Base-by-base conservation (phyloP, 53 echinoderm and acorn worm genomes). In the Holothuria scabra region DNA sequence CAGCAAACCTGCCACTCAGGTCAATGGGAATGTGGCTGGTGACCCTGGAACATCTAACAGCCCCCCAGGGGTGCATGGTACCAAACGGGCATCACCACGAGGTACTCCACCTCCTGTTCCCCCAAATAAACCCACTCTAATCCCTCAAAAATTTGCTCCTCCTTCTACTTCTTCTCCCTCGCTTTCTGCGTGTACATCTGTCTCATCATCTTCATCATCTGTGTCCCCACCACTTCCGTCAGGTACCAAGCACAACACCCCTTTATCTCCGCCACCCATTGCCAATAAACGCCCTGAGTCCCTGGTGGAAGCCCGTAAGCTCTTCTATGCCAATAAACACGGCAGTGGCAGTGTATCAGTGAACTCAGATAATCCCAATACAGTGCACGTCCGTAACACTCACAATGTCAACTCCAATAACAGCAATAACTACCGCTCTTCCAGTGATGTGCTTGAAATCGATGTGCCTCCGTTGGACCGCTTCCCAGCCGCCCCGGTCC, bases 71-170 rank as follows among this genome's bases (percentile, higher is more conserved):
- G 33, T 34, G 60, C 80, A 80, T 33, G 80, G 80, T 80, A 80
- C 61, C 60, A 80, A 80, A 41, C 62, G 80, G 58, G 37, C 80
- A 82, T 93, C 93, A 57, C 91, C 95, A 67, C 59, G 96, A 91
- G 93, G 96, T 89, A 95, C 91, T 59, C 96, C 96, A 76, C 96
- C 96, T 58, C 96, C 96, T 67, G 87, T 95, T 38, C 95, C 95
- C 46, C 96, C 96, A 75, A 95, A 95, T 81, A 95, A 95, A 85
- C 96, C 96, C 76, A 91, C 93, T 85, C 86, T 95, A 86, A 95
- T 92, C 85, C 92, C 95, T 70, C 95, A 92, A 88, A 92, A 95
- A 88, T 87, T 88, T 87, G 79, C 49, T 82, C 65, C 87, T 87
- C 75, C 93, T 88, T 86, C 90, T 82, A 63, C 90, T 83, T 44